Evolutionary conservation across 1,140 invertebrate species (phyloP), one percentile per base, ranked within the genome.

Genomic region (Phymastichus coffea): DNA sequence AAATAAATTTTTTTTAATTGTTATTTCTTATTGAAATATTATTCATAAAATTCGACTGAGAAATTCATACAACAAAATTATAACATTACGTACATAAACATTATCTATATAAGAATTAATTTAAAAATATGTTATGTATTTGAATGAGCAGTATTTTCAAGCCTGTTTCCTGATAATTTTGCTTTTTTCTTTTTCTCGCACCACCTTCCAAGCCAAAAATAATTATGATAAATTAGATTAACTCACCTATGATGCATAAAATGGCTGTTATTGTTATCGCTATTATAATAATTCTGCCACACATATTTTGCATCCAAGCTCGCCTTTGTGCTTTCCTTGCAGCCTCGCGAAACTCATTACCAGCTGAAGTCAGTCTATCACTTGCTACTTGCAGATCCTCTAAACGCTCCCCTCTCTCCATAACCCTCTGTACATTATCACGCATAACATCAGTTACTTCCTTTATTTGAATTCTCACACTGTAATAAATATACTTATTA

Each of bases 391-490:
- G 82, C 3, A 85, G 69, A 54, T 84, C 80, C 51, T 85, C 83
- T 26, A 85, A 61, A 47, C 74, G 75, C 9, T 85, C 83, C 15
- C 83, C 84, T 37, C 84, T 67, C 38, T 85, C 83, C 59, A 85
- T 70, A 3, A 85, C 76, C 64, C 80, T 82, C 51, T 77, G 75
- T 1, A 85, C 81, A 70, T 85, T 85, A 26, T 80, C 74, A 6
- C 81, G 77, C 83, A 85, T 85, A 6, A 81, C 79, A 51, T 81
- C 80, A 1, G 84, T 80, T 12, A 84, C 83, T 55, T 84, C 82
- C 30, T 82, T 78, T 23, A 85, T 83, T 67, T 85, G 82, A 23
- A 80, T 70, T 58, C 75, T 75, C 0, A 83, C 77, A 61, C 81
- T 83, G 46, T 14, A 63, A 61, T 53, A n/a, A 28, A 8, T 57